phyloP scores from a whole-genome alignment of 1,140 invertebrate genomes.

The Cydia pomonella region DNA sequence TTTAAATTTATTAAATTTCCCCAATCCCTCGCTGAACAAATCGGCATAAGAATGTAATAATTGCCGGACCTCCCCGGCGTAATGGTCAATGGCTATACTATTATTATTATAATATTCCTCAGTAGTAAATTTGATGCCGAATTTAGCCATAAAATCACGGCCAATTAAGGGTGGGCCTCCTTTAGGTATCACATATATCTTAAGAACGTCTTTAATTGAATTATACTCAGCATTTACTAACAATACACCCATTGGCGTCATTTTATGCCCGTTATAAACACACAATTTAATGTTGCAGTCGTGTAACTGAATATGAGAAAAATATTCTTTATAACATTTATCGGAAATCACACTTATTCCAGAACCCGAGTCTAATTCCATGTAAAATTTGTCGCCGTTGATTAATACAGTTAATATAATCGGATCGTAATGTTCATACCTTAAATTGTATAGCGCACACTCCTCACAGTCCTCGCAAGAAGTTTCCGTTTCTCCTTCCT shows the following conservation, averaged over 20 bases:
- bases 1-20: slow-evolving; percentile 50
- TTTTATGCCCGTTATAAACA: slow-evolving; percentile 48
- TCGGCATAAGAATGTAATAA: slow-evolving; percentile 39
- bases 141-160: slow-evolving; percentile 47
- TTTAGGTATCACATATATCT: slow-evolving; percentile 38
- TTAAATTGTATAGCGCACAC: slow-evolving; percentile 37
- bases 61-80: background rate
- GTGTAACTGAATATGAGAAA: slow-evolving; percentile 34
- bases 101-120: background rate
- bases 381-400: slow-evolving; percentile 31
- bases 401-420: slow-evolving; percentile 36
- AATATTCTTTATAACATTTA: slow-evolving; percentile 35
- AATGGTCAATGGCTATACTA: background rate
- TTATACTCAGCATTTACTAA: slow-evolving; percentile 32
- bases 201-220: slow-evolving; percentile 31
- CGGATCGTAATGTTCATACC: slow-evolving; percentile 41
- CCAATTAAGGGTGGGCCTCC: slow-evolving; percentile 46
- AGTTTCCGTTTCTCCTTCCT: no score
- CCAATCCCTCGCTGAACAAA: slow-evolving; percentile 45
- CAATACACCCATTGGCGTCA: slow-evolving; percentile 44
- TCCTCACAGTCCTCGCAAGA: slow-evolving; percentile 26
- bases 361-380: slow-evolving; percentile 46
- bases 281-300: slow-evolving; percentile 34
- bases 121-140: slow-evolving; percentile 40
- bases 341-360: slow-evolving; percentile 43